Conservation (phyloP, 2,888 invertebrate genomes). For the Pollenia angustigena region DNA sequence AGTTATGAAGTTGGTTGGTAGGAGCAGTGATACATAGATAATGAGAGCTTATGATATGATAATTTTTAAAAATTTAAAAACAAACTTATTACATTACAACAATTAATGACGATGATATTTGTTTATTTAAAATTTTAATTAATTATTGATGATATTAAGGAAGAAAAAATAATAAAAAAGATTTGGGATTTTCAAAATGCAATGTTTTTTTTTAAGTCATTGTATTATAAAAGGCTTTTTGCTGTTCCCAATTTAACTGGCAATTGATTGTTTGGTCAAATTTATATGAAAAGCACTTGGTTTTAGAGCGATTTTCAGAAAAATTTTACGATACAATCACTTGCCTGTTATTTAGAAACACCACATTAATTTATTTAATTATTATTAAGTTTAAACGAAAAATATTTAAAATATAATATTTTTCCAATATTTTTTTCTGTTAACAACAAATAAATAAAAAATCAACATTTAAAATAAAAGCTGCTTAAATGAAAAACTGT, state of each 20-base stretch:
- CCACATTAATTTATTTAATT: constrained; percentile 8
- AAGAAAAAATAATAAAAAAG: background rate
- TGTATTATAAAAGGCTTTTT: constrained; percentile 14
- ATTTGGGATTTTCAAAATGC: constrained; percentile 38
- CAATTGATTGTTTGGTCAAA: too few relatives aligned
- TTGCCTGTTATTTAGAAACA: too few relatives aligned
- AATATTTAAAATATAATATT: constrained; percentile 44
- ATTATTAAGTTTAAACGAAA: constrained; percentile 14
- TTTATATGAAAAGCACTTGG: too few relatives aligned
- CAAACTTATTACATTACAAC: constrained; percentile 60
- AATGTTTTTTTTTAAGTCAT: constrained; percentile 36
- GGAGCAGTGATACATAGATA: constrained; percentile 2
- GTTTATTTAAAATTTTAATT: constrained; percentile 21
- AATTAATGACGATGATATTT: constrained; percentile 45
- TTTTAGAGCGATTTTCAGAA: too few relatives aligned
- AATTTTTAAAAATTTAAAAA: constrained; percentile 44
- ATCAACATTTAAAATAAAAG: constrained; percentile 71
- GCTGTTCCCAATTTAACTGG: too few relatives aligned
- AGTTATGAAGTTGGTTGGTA: constrained; percentile 13
- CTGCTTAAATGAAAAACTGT: constrained; percentile 55
- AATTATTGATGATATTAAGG: constrained; percentile 32
- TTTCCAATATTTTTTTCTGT: constrained; percentile 52
- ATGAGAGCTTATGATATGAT: constrained; percentile 35
- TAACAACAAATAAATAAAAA: constrained; percentile 73
- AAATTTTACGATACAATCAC: too few relatives aligned